Evolutionary conservation across 2,888 invertebrate genomes (phyloP).

Genomic region (Caenorhabditis becei): DNA sequence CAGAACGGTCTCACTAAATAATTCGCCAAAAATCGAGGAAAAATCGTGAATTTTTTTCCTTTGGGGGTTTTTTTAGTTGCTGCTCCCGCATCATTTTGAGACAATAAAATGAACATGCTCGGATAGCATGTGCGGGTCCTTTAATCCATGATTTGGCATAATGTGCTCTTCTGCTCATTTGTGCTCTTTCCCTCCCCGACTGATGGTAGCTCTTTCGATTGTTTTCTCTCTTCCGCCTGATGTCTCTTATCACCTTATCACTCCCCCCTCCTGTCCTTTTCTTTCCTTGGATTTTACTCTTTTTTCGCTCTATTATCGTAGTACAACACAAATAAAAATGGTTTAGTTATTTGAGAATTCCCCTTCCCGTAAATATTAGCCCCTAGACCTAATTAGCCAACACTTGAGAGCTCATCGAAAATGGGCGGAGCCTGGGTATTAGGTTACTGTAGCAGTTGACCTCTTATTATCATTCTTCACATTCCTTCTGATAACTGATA

Average conservation of each 20-base stretch:
- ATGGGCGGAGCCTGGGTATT: conserved; percentile 23
- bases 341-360: conserved; percentile 37
- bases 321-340: conserved; percentile 32
- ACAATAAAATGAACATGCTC: no score
- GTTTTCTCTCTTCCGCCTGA: conserved; percentile 26
- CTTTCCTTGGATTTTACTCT: conserved; percentile 12
- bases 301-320: conserved; percentile 15
- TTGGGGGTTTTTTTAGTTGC: no score
- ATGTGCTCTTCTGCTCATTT: conserved; percentile 24
- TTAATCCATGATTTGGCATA: conserved; percentile 47
- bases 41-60: no score
- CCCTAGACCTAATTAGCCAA: conserved; percentile 34
- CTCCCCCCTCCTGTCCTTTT: conserved; percentile 15
- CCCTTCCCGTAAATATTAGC: conserved; percentile 19
- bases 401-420: conserved; percentile 35
- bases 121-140: no score
- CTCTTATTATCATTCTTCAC: background rate
- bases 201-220: conserved; percentile 6
- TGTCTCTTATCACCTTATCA: conserved; percentile 31
- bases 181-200: conserved; percentile 39
- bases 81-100: no score
- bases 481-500: no score
- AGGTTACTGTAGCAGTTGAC: conserved; percentile 16
- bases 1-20: no score
- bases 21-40: no score